A percentile compares a stretch with the other conserved stretches of the same genome.
These are phyloP conservation scores for Saccopteryx leptura DNA, from an alignment of 2,113 vertebrate species.

Conservation along the genomic window DNA sequence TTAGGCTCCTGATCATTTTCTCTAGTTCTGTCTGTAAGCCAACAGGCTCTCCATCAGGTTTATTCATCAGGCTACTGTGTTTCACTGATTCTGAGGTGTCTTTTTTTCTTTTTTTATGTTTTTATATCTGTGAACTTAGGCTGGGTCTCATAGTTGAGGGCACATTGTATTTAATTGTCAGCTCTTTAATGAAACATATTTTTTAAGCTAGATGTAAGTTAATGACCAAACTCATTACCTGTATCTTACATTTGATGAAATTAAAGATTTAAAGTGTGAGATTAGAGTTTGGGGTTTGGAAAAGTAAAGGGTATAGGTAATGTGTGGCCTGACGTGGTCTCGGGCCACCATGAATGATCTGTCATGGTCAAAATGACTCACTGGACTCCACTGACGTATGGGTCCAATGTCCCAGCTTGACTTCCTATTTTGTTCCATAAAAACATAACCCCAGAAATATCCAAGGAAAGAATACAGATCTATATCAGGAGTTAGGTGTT, in stretches of 20 bases:
- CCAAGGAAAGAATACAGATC: neutral
- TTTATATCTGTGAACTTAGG: neutral
- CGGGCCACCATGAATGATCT: neutral
- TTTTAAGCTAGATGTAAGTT: neutral
- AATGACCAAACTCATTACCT: neutral
- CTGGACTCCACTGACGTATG: neutral
- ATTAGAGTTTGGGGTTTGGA: neutral
- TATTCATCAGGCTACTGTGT: neutral
- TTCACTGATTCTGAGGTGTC: neutral
- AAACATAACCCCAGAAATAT: neutral
- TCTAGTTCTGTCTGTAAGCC: neutral
- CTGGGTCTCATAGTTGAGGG: neutral
- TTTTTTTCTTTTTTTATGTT: neutral
- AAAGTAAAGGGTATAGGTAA: neutral
- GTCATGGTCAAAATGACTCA: neutral
- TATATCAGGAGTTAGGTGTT: neutral
- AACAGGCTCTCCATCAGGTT: neutral
- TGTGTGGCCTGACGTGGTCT: neutral
- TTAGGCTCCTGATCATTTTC: neutral
- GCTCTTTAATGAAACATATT: neutral
- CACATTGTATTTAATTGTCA: neutral
- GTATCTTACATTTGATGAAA: neutral
- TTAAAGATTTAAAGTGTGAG: neutral
- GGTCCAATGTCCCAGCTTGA: fast-evolving
- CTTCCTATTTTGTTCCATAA: neutral